phyloP scores from a whole-genome alignment of 2,888 invertebrate genomes.

The Polydrusus cervinus region DNA sequence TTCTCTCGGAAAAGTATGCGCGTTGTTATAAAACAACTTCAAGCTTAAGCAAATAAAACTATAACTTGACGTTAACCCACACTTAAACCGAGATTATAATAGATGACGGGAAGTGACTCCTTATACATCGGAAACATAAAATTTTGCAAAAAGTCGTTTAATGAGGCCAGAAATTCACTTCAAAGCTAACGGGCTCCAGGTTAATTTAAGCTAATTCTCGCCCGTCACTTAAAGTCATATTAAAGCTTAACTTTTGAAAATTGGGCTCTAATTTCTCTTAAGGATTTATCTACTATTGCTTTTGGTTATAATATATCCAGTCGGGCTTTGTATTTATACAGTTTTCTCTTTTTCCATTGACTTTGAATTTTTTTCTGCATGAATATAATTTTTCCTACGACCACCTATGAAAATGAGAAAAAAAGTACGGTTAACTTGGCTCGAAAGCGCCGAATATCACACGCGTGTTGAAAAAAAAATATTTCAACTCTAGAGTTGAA shows the following conservation, averaged over 20 bases:
- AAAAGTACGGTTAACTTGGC: no score
- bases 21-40: not conserved
- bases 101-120: slow-evolving; percentile 48
- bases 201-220: slow-evolving; percentile 55
- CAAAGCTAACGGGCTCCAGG: slow-evolving; percentile 47
- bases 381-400: no score
- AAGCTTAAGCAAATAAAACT: not conserved
- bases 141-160: slow-evolving; percentile 49
- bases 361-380: no score
- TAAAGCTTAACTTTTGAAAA: not conserved
- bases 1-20: not conserved
- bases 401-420: no score
- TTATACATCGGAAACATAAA: slow-evolving; percentile 53
- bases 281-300: no score
- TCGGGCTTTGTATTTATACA: no score
- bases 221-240: slow-evolving; percentile 45
- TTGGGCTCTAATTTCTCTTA: not conserved
- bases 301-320: no score
- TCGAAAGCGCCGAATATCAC: no score
- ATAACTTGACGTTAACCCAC: not conserved
- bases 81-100: slow-evolving; percentile 19
- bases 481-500: no score
- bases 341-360: no score
- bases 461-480: no score
- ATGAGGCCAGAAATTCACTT: slow-evolving; percentile 50